phyloP scores from a whole-genome alignment of 64 coral and sea anemone genomes.

The Actinia equina region DNA sequence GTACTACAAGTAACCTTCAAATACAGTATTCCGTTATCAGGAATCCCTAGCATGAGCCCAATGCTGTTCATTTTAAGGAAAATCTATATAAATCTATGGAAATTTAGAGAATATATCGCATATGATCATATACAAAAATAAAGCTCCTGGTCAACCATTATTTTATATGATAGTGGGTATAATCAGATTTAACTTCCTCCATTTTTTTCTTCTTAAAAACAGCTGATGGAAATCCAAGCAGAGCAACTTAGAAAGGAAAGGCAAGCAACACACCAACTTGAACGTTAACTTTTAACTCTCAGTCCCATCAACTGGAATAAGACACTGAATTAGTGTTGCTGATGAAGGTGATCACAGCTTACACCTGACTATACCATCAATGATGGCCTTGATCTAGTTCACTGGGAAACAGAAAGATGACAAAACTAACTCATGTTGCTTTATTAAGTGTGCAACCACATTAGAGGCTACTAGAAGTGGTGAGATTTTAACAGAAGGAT shows the following conservation, averaged over 20 bases:
- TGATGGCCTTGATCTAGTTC: background rate
- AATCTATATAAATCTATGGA: too few relatives aligned
- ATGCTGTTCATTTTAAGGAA: too few relatives aligned
- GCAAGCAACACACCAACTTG: slow-evolving; percentile 34
- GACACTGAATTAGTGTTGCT: slow-evolving; percentile 53
- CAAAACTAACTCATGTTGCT: background rate
- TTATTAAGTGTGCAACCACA: background rate
- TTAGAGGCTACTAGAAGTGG: background rate
- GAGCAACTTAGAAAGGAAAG: slow-evolving; percentile 61
- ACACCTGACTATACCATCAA: background rate
- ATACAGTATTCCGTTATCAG: too few relatives aligned
- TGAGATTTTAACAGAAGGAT: background rate
- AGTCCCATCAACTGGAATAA: slow-evolving; percentile 95
- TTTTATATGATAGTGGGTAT: too few relatives aligned
- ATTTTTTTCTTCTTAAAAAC: background rate
- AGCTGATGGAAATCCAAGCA: slow-evolving; percentile 83
- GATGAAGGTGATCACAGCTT: background rate
- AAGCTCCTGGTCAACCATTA: too few relatives aligned
- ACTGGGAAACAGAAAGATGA: background rate
- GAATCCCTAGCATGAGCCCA: too few relatives aligned
- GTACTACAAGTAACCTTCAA: too few relatives aligned
- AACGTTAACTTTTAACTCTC: slow-evolving; percentile 48
- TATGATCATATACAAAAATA: too few relatives aligned
- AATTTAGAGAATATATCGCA: too few relatives aligned
- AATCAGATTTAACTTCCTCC: too few relatives aligned